These are phyloP conservation scores for Drosophila kuntzei DNA, from an alignment of 2,888 invertebrate genomes.

Conservation along the genomic window DNA sequence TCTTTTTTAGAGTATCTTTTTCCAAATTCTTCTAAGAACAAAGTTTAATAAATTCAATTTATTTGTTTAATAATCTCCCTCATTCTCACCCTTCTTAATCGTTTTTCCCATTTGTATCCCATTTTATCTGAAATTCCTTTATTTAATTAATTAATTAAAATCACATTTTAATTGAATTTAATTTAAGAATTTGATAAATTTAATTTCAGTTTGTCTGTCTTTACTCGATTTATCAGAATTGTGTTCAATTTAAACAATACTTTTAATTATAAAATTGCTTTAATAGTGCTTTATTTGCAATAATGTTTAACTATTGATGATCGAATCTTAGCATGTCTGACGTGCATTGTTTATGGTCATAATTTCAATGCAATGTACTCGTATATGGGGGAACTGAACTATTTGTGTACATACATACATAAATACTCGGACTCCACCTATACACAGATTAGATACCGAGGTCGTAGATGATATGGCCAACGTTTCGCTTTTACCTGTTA, in stretches of 20 bases:
- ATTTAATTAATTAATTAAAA: too few species aligned
- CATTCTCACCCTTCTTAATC: too few species aligned
- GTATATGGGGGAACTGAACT: constrained; percentile 26
- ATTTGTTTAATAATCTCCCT: too few species aligned
- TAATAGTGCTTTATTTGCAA: constrained; percentile 24
- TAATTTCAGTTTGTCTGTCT: neutral
- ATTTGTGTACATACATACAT: constrained; percentile 37
- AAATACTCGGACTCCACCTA: too few species aligned
- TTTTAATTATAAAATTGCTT: constrained; percentile 23
- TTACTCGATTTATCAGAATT: neutral
- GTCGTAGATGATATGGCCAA: constrained; percentile 22
- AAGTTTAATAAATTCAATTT: too few species aligned
- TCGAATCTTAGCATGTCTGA: constrained; percentile 36
- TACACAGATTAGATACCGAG: constrained; percentile 52
- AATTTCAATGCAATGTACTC: constrained; percentile 18
- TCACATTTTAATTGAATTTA: too few species aligned
- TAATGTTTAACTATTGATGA: constrained; percentile 12
- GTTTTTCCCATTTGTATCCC: too few species aligned
- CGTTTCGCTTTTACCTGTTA: constrained; percentile 37
- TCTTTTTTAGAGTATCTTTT: too few species aligned
- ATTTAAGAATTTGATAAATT: neutral
- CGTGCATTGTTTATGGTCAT: constrained; percentile 46
- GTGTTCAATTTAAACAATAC: neutral
- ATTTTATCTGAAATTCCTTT: too few species aligned
- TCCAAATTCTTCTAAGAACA: too few species aligned